phyloP scores from a whole-genome alignment of 2,797 vertebrate species.

The Manis pentadactyla region DNA sequence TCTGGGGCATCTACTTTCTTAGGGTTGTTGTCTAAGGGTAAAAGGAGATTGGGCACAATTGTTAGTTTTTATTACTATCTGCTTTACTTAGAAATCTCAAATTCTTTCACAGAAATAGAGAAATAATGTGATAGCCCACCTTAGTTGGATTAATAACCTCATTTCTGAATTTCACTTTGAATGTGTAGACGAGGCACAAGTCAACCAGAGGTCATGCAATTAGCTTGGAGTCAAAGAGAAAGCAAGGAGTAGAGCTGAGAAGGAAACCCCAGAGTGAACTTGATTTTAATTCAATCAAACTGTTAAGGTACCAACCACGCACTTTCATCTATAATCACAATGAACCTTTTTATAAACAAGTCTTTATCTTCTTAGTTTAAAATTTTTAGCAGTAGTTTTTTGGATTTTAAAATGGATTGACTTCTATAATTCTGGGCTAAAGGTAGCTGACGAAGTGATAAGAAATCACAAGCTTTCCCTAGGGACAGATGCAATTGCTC shows the following conservation, averaged over 20 bases:
- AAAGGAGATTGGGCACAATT: not conserved
- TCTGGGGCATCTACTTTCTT: not conserved
- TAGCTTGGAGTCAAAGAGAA: slow-evolving; percentile 78
- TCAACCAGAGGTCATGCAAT: slow-evolving; percentile 81
- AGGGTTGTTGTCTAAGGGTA: not conserved
- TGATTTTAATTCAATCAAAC: slow-evolving; percentile 80
- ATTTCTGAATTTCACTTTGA: slow-evolving; percentile 77
- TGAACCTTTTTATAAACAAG: slow-evolving; percentile 80
- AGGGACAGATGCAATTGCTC: slow-evolving; percentile 30
- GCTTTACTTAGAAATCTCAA: slow-evolving; percentile 61
- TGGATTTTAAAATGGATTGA: slow-evolving; percentile 61
- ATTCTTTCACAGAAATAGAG: slow-evolving; percentile 65
- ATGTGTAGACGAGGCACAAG: slow-evolving; percentile 79
- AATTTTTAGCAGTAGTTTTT: slow-evolving; percentile 59
- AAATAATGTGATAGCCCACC: slow-evolving; percentile 67
- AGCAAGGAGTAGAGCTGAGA: slow-evolving; percentile 74
- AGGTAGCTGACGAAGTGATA: slow-evolving; percentile 27
- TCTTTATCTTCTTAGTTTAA: slow-evolving; percentile 58
- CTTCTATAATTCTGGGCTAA: slow-evolving; percentile 50
- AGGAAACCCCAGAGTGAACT: slow-evolving; percentile 78
- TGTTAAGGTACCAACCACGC: slow-evolving; percentile 74
- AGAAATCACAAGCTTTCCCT: slow-evolving; percentile 43
- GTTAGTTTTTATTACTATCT: slow-evolving; percentile 1
- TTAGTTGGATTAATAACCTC: slow-evolving; percentile 75
- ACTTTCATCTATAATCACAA: slow-evolving; percentile 79